Evolutionary conservation across 2,113 vertebrate species (phyloP).

Genomic region (Acinonyx jubatus): DNA sequence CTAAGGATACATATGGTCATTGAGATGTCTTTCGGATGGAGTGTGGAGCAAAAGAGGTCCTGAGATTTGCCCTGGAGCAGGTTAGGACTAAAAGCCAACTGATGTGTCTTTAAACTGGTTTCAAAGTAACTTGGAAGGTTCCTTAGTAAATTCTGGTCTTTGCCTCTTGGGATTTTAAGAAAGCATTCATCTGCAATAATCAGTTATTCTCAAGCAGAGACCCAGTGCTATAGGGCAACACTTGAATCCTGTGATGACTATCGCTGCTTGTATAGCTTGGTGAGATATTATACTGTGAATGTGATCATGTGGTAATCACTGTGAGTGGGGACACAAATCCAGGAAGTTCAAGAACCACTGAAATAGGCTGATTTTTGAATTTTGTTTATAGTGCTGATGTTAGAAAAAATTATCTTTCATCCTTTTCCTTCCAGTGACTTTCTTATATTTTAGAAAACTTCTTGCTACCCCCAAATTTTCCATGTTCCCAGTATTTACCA

Average conservation of each 20-base stretch:
- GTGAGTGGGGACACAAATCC: background rate
- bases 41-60: conserved; percentile 5
- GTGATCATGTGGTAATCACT: background rate
- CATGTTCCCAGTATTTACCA: background rate
- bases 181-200: background rate
- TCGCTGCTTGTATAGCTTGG: background rate
- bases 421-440: background rate
- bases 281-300: background rate
- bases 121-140: background rate
- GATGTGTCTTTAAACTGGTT: background rate
- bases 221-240: background rate
- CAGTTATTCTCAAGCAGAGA: background rate
- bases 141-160: background rate
- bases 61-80: background rate
- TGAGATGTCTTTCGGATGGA: conserved; percentile 65
- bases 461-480: background rate
- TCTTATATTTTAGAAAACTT: background rate
- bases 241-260: background rate
- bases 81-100: background rate
- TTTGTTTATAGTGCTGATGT: background rate
- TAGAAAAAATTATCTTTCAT: background rate
- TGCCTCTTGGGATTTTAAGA: conserved; percentile 16
- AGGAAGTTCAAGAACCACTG: background rate
- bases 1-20: conserved; percentile 74
- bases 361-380: background rate